These are phyloP conservation scores for Pomatostomus ruficeps DNA, from an alignment of 2,113 vertebrate species.

Conservation along the genomic window DNA sequence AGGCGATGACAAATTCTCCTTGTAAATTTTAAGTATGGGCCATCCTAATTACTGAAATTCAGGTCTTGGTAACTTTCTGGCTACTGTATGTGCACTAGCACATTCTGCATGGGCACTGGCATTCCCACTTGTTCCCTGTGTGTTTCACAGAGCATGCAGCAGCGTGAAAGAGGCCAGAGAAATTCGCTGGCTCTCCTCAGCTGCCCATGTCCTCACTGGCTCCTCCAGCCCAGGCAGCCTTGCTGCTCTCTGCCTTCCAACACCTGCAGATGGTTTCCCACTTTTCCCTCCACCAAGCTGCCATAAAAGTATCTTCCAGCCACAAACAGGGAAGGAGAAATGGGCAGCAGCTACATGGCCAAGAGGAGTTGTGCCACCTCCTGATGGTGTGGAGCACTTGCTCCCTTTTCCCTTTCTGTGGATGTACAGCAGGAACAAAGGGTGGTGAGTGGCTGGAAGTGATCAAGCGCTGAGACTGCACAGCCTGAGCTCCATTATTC, in stretches of 20 bases:
- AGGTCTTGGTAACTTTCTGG: neutral
- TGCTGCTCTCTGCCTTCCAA: neutral
- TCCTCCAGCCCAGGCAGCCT: neutral
- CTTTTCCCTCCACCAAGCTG: neutral
- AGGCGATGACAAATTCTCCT: neutral
- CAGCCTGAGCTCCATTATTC: neutral
- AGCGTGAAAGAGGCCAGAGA: neutral
- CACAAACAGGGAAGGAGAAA: neutral
- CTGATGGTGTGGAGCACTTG: fast-evolving
- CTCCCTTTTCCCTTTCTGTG: neutral
- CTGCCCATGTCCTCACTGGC: neutral
- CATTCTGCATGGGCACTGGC: fast-evolving
- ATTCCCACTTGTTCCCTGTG: neutral
- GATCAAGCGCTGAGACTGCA: neutral
- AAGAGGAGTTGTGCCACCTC: neutral
- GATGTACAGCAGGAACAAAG: neutral
- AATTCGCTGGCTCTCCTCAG: neutral
- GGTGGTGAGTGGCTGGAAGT: neutral
- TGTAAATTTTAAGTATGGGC: neutral
- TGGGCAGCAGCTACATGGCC: neutral
- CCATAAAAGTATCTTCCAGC: neutral
- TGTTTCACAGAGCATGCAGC: neutral
- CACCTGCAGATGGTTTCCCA: neutral
- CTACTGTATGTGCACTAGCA: neutral
- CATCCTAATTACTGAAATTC: neutral